phyloP scores from a whole-genome alignment of 2,797 vertebrate genomes.

The Bradypodion pumilum region DNA sequence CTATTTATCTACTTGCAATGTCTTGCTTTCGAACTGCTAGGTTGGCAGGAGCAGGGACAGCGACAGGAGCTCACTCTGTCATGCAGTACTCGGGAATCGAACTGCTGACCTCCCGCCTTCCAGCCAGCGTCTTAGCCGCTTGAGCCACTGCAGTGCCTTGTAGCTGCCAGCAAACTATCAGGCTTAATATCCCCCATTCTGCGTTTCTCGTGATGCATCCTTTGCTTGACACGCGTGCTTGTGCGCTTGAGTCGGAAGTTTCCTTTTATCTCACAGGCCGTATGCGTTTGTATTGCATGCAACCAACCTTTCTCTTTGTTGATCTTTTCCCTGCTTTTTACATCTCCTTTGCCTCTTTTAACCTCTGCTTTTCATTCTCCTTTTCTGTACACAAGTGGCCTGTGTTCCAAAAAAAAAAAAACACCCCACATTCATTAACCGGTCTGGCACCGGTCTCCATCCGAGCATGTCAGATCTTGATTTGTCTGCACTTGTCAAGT shows the following conservation, averaged over 20 bases:
- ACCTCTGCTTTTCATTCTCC: neutral
- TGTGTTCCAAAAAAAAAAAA: neutral
- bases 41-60: no score
- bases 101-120: no score
- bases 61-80: no score
- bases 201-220: neutral
- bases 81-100: no score
- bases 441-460: neutral
- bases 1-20: no score
- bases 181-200: neutral
- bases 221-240: neutral
- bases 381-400: neutral
- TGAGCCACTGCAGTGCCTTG: no score
- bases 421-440: neutral
- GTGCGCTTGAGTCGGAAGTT: no score
- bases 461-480: neutral
- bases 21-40: no score
- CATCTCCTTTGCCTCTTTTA: neutral
- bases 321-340: neutral
- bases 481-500: neutral
- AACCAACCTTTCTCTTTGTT: neutral
- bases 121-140: no score
- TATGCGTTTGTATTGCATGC: neutral
- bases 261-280: neutral
- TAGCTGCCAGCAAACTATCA: neutral